Conservation (phyloP, 2,888 invertebrate genomes). For the Neoascia interrupta region DNA sequence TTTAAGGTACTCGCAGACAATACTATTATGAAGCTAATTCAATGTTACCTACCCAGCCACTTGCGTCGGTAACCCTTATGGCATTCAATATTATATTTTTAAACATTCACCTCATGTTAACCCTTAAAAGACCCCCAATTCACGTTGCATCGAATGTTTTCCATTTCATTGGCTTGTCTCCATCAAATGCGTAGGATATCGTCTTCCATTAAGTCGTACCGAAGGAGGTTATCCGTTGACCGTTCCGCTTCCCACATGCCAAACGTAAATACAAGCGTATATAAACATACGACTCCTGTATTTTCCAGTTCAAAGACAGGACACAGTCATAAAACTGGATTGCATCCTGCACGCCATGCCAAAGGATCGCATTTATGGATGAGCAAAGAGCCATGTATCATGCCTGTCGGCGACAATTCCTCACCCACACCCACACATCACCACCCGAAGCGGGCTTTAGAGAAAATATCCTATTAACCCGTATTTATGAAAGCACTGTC, state of each 20-base stretch:
- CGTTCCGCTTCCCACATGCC: constrained; percentile 13
- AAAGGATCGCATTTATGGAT: constrained; percentile 59
- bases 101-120: neutral
- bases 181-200: constrained; percentile 57
- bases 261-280: neutral
- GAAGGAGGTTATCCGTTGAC: constrained; percentile 55
- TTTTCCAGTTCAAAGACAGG: constrained; percentile 33
- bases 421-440: neutral
- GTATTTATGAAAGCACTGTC: constrained; percentile 65
- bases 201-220: constrained; percentile 32
- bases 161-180: constrained; percentile 48
- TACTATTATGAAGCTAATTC: no score
- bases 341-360: constrained; percentile 51
- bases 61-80: no score
- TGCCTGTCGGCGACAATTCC: constrained; percentile 60
- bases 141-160: constrained; percentile 42
- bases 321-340: constrained; percentile 60
- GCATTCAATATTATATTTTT: constrained; percentile 2
- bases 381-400: constrained; percentile 60
- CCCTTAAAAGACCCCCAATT: constrained; percentile 21
- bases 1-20: no score
- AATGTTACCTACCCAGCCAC: no score
- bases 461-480: constrained; percentile 68
- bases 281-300: neutral
- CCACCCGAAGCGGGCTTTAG: constrained; percentile 30